Conservation (phyloP, 64 coral and sea anemone genomes). For the Hydrozoanthus tunicans region DNA sequence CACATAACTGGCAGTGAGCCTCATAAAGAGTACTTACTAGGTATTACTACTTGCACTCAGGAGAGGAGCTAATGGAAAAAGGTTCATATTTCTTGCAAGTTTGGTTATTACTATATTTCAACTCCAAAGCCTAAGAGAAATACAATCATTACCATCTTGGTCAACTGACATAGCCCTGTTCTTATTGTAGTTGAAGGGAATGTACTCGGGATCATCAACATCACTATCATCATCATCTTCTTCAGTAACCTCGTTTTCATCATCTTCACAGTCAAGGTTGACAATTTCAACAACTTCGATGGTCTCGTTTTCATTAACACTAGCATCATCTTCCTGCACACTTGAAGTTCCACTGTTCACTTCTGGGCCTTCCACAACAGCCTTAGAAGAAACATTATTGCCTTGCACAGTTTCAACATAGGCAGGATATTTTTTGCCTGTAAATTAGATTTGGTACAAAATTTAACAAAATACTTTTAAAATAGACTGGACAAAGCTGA, state of each 20-base stretch:
- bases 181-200: slow-evolving; percentile 12
- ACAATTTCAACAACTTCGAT: background rate
- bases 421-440: slow-evolving; percentile 44
- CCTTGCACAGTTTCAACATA: slow-evolving; percentile 42
- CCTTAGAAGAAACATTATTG: slow-evolving; percentile 43
- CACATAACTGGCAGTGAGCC: no score
- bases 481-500: background rate
- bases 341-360: slow-evolving; percentile 18
- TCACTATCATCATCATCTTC: slow-evolving; percentile 30
- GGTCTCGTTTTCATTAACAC: background rate
- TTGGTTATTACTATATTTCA: no score
- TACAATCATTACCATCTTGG: background rate
- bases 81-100: no score
- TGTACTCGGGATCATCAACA: slow-evolving; percentile 39
- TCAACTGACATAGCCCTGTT: background rate
- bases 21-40: no score
- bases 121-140: no score
- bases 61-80: no score
- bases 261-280: background rate
- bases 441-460: background rate
- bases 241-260: slow-evolving; percentile 14
- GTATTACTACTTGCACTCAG: no score
- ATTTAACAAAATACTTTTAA: background rate
- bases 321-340: background rate
- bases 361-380: background rate